A percentile compares a stretch with the other conserved stretches of the same genome.
Conservation (phyloP, 2,888 invertebrate species). For the Crossocerus cetratus region DNA sequence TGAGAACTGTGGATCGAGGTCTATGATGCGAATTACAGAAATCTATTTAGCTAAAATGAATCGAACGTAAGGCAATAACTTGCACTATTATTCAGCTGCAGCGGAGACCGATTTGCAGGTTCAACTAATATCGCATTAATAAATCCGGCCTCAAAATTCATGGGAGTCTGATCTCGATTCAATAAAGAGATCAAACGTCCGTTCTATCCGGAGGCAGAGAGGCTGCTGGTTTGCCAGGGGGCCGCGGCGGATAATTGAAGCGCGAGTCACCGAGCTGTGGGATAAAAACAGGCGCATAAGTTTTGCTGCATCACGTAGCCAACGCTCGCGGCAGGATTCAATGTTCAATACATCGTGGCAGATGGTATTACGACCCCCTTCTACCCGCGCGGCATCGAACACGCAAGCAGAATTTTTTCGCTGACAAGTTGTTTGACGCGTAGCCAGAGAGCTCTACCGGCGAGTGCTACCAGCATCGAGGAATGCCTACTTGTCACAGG, state of each 20-base stretch:
- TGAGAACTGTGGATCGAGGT: too few species aligned
- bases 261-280: slow-evolving; percentile 44
- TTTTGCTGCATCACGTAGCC: slow-evolving; percentile 55
- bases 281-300: slow-evolving; percentile 55
- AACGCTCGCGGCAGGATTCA: slow-evolving; percentile 50
- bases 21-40: too few species aligned
- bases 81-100: too few species aligned
- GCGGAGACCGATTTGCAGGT: too few species aligned
- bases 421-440: neutral
- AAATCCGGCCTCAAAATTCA: too few species aligned
- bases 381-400: neutral
- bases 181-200: too few species aligned
- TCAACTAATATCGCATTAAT: too few species aligned
- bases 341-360: slow-evolving; percentile 42
- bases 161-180: too few species aligned
- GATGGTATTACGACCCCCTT: slow-evolving; percentile 25
- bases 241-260: slow-evolving; percentile 32
- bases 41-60: too few species aligned
- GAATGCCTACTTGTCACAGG: neutral
- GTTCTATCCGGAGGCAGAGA: slow-evolving; percentile 2
- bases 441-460: neutral
- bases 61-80: too few species aligned
- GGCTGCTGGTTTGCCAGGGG: slow-evolving; percentile 31
- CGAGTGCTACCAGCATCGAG: neutral
- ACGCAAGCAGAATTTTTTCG: slow-evolving; percentile 29